These are phyloP conservation scores for Pedionomus torquatus DNA, from an alignment of 2,113 vertebrate species.

Conservation along the genomic window DNA sequence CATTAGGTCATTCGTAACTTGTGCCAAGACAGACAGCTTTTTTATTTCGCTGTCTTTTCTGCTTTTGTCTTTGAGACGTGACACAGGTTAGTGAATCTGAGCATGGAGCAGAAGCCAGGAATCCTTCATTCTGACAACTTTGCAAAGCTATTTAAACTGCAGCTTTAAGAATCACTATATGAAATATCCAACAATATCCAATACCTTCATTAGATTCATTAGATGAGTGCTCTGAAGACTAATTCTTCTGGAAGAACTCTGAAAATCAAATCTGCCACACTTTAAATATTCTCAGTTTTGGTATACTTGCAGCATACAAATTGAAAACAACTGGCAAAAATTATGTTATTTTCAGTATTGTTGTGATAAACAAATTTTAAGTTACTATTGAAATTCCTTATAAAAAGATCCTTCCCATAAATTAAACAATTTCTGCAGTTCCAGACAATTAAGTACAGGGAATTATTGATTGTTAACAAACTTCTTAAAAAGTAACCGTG, in stretches of 20 bases:
- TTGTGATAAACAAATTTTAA: neutral
- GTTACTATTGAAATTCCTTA: neutral
- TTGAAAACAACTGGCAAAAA: neutral
- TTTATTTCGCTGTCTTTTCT: constrained; percentile 9
- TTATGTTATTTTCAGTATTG: neutral
- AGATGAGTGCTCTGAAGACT: neutral
- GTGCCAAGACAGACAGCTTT: constrained; percentile 11
- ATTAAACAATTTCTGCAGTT: neutral
- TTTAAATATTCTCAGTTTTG: neutral
- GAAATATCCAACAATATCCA: neutral
- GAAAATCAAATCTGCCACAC: neutral
- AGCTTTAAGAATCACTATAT: neutral
- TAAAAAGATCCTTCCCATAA: neutral
- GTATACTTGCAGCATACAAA: neutral
- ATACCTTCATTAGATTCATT: neutral
- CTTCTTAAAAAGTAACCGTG: neutral
- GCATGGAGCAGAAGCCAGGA: neutral
- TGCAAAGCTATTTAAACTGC: neutral
- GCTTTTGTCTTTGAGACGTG: neutral
- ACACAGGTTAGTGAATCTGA: constrained; percentile 5
- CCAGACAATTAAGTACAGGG: neutral
- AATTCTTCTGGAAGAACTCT: neutral
- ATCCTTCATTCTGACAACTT: constrained; percentile 32
- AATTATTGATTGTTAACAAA: neutral
- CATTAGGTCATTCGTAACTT: neutral